A percentile compares a stretch with the other conserved stretches of the same genome.
phyloP scores from a whole-genome alignment of 2,888 invertebrate species.

The Operophtera brumata region DNA sequence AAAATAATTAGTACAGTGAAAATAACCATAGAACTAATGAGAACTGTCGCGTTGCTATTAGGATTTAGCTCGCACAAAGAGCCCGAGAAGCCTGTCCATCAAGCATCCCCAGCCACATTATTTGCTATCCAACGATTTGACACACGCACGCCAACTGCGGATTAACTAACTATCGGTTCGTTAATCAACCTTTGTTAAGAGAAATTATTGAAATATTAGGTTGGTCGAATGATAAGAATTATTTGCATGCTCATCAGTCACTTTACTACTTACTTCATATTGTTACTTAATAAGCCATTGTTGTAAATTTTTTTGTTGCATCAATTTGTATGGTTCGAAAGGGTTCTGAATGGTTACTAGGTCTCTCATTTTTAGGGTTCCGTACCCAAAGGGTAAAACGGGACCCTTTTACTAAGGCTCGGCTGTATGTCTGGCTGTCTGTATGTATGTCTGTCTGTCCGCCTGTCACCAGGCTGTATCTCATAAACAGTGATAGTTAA shows the following conservation, averaged over 20 bases:
- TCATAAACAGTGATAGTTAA: too few relatives aligned
- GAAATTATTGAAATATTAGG: constrained; percentile 30
- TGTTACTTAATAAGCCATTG: background rate
- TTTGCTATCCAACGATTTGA: constrained; percentile 56
- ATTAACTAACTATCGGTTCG: constrained; percentile 43
- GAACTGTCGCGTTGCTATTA: constrained; percentile 60
- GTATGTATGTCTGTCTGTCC: too few relatives aligned
- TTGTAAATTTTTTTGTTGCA: too few relatives aligned
- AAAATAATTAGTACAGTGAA: too few relatives aligned
- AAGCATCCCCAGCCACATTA: constrained; percentile 60
- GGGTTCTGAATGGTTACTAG: too few relatives aligned
- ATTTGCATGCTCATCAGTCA: constrained; percentile 10
- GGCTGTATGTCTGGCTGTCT: too few relatives aligned
- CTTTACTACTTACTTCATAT: background rate
- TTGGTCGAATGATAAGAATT: constrained; percentile 7
- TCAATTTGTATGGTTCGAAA: too few relatives aligned
- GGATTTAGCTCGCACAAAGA: constrained; percentile 65
- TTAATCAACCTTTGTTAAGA: constrained; percentile 44
- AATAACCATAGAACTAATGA: constrained; percentile 30
- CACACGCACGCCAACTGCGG: constrained; percentile 34
- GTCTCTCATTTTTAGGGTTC: too few relatives aligned
- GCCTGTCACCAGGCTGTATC: too few relatives aligned
- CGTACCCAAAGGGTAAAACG: too few relatives aligned
- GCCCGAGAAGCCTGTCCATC: constrained; percentile 55
- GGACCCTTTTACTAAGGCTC: too few relatives aligned